These are phyloP conservation scores for Aspidoscelis tigris DNA, from an alignment of 2,113 vertebrate species.

Conservation along the genomic window DNA sequence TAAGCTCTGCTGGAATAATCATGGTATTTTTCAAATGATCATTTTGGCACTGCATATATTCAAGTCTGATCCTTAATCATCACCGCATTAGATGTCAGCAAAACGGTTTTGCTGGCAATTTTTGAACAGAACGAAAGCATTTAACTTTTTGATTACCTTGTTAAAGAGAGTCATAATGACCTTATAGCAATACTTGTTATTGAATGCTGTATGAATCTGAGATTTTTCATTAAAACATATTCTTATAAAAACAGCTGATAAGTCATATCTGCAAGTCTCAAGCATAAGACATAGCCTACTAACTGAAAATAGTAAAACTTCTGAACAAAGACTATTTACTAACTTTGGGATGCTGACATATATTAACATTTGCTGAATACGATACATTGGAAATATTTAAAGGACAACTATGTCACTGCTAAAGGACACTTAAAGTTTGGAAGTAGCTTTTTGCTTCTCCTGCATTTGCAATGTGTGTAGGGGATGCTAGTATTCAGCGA, in stretches of 20 bases:
- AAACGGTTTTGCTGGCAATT: conserved; percentile 72
- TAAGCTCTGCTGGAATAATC: conserved; percentile 57
- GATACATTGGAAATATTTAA: conserved; percentile 36
- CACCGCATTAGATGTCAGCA: conserved; percentile 71
- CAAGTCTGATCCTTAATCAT: conserved; percentile 71
- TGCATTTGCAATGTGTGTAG: neutral
- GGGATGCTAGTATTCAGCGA: neutral
- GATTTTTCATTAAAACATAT: conserved; percentile 73
- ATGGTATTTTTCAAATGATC: conserved; percentile 65
- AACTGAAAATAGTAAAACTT: conserved; percentile 48
- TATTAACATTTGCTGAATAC: neutral
- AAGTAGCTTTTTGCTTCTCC: neutral
- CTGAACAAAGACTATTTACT: conserved; percentile 28
- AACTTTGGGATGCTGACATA: neutral
- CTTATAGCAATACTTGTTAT: conserved; percentile 60
- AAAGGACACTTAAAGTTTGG: neutral
- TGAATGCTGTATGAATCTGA: conserved; percentile 67
- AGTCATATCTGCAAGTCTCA: conserved; percentile 51
- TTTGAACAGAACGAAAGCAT: conserved; percentile 73
- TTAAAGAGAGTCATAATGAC: conserved; percentile 71
- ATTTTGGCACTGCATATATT: conserved; percentile 62
- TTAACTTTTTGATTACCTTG: conserved; percentile 73
- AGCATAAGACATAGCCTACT: conserved; percentile 37
- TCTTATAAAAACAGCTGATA: conserved; percentile 68
- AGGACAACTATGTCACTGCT: neutral